Conservation (phyloP, 2,113 vertebrate genomes). For the Cyanocitta stelleri region DNA sequence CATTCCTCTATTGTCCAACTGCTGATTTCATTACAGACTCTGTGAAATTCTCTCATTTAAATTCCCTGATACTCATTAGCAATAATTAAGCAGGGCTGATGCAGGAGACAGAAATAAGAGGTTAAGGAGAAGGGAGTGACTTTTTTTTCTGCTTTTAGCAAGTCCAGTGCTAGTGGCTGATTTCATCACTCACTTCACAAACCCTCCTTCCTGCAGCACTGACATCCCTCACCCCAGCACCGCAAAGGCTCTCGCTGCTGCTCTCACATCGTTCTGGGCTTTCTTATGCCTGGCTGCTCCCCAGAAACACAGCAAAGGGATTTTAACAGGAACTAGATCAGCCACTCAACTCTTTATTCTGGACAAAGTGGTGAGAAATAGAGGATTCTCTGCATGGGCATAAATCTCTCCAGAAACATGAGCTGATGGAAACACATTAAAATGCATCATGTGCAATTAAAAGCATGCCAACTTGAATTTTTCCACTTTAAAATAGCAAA, state of each 20-base stretch:
- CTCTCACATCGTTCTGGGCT: not conserved
- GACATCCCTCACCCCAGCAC: not conserved
- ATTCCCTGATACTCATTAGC: not conserved
- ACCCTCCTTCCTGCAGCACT: not conserved
- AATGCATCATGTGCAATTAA: not conserved
- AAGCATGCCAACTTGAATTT: not conserved
- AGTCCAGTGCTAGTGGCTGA: not conserved
- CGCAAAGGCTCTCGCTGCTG: not conserved
- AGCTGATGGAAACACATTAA: not conserved
- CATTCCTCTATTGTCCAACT: not conserved
- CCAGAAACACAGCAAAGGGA: not conserved
- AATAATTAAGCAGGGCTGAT: not conserved
- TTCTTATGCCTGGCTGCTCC: not conserved
- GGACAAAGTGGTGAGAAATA: not conserved
- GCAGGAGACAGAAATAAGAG: not conserved
- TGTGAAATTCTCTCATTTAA: not conserved
- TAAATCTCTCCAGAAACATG: not conserved
- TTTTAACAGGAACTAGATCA: not conserved
- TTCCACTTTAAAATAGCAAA: not conserved
- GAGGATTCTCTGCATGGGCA: not conserved
- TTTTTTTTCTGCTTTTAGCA: not conserved
- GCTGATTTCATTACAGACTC: slow-evolving; percentile 26
- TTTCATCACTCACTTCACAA: not conserved
- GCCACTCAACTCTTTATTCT: not conserved
- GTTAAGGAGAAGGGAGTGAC: not conserved